Percentiles rank a stretch among this genome's conserved stretches.
These are phyloP conservation scores for Carabus problematicus DNA, from an alignment of 2,888 invertebrate species.

Conservation along the genomic window DNA sequence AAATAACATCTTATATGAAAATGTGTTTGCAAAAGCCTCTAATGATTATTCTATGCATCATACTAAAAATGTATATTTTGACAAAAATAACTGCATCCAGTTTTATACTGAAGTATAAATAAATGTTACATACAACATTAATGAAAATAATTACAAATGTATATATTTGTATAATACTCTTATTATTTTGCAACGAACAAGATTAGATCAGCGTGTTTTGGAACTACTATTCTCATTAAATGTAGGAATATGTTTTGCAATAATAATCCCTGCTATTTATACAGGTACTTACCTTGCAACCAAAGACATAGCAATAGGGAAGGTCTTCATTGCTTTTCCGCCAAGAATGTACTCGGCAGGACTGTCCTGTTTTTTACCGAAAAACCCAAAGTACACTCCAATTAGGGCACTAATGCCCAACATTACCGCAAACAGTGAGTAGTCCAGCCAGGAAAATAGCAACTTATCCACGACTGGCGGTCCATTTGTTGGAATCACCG, in stretches of 20 bases:
- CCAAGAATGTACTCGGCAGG: conserved; percentile 75
- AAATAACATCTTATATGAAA: no score
- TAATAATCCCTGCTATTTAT: conserved; percentile 26
- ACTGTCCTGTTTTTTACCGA: conserved; percentile 65
- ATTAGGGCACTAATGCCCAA: conserved; percentile 63
- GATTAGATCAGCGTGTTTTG: no score
- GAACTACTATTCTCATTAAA: no score
- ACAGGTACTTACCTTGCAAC: conserved; percentile 73
- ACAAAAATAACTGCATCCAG: no score
- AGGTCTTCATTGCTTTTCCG: conserved; percentile 73
- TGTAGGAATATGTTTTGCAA: not conserved
- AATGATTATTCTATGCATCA: no score
- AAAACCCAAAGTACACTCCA: conserved; percentile 68
- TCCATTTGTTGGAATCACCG: not conserved
- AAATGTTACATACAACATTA: no score
- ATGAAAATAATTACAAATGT: no score
- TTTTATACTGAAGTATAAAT: no score
- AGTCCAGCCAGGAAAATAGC: conserved; percentile 64
- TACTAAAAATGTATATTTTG: no score
- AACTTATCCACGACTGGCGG: conserved; percentile 47
- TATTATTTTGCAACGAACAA: no score
- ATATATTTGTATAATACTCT: no score
- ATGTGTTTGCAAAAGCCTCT: no score
- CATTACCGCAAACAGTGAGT: conserved; percentile 63
- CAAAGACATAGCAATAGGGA: conserved; percentile 77